Evolutionary conservation across 2,113 vertebrate species (phyloP).

Genomic region (Hippocampus comes): DNA sequence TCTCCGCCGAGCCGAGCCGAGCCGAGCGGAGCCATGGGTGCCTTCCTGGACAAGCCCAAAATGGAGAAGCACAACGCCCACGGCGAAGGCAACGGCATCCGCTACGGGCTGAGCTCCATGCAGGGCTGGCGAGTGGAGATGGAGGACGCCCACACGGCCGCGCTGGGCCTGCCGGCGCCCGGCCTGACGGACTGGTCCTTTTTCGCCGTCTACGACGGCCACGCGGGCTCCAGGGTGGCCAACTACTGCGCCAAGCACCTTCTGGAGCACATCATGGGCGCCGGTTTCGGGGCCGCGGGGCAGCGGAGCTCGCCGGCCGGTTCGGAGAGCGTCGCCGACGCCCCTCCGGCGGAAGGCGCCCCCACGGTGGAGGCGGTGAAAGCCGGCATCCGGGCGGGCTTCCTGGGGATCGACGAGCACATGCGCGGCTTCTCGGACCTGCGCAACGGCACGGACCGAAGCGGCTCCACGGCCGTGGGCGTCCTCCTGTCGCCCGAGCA

Average conservation of each 20-base stretch:
- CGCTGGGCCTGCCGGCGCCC: slow-evolving; percentile 84
- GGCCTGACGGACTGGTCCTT: slow-evolving; percentile 96
- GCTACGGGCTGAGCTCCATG: slow-evolving; percentile 96
- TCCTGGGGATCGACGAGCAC: slow-evolving; percentile 96
- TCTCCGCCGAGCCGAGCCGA: slow-evolving; percentile 48
- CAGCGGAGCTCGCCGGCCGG: slow-evolving; percentile 16
- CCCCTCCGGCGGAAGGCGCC: slow-evolving; percentile 54
- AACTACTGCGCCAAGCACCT: slow-evolving; percentile 96
- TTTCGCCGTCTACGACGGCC: slow-evolving; percentile 96
- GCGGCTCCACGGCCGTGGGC: slow-evolving; percentile 94
- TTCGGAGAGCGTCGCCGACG: slow-evolving; percentile 75
- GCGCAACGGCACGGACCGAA: slow-evolving; percentile 96
- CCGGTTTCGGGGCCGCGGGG: slow-evolving; percentile 37
- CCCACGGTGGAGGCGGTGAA: slow-evolving; percentile 89
- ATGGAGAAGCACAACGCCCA: slow-evolving; percentile 95
- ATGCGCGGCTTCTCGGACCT: slow-evolving; percentile 98
- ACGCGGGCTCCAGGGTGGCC: slow-evolving; percentile 95
- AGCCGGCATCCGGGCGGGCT: slow-evolving; percentile 90
- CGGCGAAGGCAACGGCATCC: slow-evolving; percentile 89
- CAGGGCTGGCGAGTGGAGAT: slow-evolving; percentile 99
- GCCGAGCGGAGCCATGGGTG: slow-evolving; percentile 84
- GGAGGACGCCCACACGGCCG: slow-evolving; percentile 97
- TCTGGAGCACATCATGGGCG: slow-evolving; percentile 88
- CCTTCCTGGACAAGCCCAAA: slow-evolving; percentile 99
- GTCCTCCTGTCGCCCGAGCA: slow-evolving; percentile 91